Conservation (phyloP, 1,140 invertebrate genomes). For the Drosophila rufa region DNA sequence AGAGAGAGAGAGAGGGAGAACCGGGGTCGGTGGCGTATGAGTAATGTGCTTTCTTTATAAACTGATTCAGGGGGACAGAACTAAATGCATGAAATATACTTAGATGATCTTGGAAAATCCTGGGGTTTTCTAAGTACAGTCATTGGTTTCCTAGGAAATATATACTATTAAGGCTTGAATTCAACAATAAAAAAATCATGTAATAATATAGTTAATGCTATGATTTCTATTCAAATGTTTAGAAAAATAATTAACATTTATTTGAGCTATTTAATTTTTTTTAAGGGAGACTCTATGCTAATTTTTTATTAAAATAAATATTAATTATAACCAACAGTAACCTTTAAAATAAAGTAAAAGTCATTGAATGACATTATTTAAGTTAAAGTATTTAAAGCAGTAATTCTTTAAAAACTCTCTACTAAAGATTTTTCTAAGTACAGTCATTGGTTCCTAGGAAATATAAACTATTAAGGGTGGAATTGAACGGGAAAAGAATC, state of each 20-base stretch:
- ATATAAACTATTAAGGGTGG: not conserved
- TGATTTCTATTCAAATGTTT: no score
- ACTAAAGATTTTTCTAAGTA: not conserved
- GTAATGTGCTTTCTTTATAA: constrained; percentile 41
- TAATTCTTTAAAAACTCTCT: not conserved
- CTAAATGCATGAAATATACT: constrained; percentile 9
- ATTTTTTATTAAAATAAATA: not conserved
- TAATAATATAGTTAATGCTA: not conserved
- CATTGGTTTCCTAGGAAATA: not conserved
- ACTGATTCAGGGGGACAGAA: constrained; percentile 41
- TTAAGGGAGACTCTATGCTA: no score
- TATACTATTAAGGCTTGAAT: not conserved
- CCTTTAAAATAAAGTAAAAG: no score
- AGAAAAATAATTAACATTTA: no score
- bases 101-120: constrained; percentile 28
- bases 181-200: not conserved
- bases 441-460: not conserved
- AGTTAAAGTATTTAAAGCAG: not conserved
- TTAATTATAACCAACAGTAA: no score
- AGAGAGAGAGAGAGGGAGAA: not conserved
- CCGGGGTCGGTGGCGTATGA: constrained; percentile 42
- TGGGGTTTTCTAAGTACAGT: not conserved
- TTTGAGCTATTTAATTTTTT: no score
- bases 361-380: not conserved
- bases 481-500: not conserved